phyloP scores from a whole-genome alignment of 1,140 invertebrate species.

The Drosophila nebulosa region DNA sequence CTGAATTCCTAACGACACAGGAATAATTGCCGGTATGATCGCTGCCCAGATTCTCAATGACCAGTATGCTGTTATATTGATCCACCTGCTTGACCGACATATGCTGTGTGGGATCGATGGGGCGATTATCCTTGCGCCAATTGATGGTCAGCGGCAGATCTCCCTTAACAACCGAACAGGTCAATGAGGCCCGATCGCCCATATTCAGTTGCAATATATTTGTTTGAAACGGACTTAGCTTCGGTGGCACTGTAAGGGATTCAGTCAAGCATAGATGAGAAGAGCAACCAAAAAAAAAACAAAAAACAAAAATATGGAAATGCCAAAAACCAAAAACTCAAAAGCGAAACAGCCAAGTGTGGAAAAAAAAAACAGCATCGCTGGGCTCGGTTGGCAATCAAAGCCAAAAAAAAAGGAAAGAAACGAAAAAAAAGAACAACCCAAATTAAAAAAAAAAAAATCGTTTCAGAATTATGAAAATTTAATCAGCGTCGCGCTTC shows the following conservation, averaged over 20 bases:
- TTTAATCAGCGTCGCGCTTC: slow-evolving; percentile 68
- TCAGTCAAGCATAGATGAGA: slow-evolving; percentile 40
- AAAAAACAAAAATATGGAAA: neutral
- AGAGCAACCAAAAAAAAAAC: no score
- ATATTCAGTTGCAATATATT: slow-evolving; percentile 88
- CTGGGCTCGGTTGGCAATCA: neutral
- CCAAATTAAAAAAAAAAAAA: slow-evolving; percentile 4
- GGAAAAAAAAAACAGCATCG: neutral
- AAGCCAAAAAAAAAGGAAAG: neutral
- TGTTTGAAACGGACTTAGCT: slow-evolving; percentile 89
- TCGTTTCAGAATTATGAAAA: slow-evolving; percentile 66
- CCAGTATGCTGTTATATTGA: slow-evolving; percentile 89
- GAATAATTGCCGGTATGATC: slow-evolving; percentile 90
- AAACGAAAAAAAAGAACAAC: slow-evolving; percentile 14
- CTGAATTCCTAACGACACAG: slow-evolving; percentile 87
- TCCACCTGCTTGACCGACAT: slow-evolving; percentile 87
- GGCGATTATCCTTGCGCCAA: slow-evolving; percentile 89
- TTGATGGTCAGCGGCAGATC: slow-evolving; percentile 88
- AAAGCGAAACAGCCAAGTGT: slow-evolving; percentile 8
- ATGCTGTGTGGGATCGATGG: slow-evolving; percentile 84
- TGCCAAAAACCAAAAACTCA: slow-evolving; percentile 2
- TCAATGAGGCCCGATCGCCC: slow-evolving; percentile 88
- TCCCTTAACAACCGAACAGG: slow-evolving; percentile 90
- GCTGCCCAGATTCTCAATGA: slow-evolving; percentile 89
- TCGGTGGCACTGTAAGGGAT: slow-evolving; percentile 87